A percentile compares a stretch with the other conserved stretches of the same genome.
Evolutionary conservation across 2,888 invertebrate genomes (phyloP).

Genomic region (Apeira syringaria): DNA sequence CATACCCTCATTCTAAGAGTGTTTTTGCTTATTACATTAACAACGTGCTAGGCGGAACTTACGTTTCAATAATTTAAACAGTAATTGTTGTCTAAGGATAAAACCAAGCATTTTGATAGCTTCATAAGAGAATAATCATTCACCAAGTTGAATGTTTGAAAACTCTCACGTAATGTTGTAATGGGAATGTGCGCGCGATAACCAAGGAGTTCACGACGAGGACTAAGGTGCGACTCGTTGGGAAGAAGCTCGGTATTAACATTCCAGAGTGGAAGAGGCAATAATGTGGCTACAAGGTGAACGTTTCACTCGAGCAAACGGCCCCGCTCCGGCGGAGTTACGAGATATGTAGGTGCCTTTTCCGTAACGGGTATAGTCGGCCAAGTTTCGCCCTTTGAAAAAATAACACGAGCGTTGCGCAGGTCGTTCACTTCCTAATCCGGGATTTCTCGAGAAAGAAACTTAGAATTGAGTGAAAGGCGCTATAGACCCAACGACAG

Average conservation of each 20-base stretch:
- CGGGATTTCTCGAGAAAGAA: constrained; percentile 31
- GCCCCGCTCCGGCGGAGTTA: constrained; percentile 38
- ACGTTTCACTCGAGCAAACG: constrained; percentile 61
- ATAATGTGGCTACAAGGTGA: constrained; percentile 63
- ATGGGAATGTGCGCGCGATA: constrained; percentile 58
- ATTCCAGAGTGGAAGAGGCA: constrained; percentile 55
- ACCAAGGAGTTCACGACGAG: constrained; percentile 51
- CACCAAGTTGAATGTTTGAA: constrained; percentile 32
- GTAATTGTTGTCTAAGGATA: too few species aligned
- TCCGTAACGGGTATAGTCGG: constrained; percentile 21
- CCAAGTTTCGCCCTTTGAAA: constrained; percentile 16
- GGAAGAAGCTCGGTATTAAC: constrained; percentile 57
- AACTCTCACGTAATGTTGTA: constrained; percentile 57
- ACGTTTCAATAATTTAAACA: too few species aligned
- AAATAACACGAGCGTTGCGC: constrained; percentile 28
- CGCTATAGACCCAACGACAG: constrained; percentile 25
- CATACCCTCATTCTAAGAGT: too few species aligned
- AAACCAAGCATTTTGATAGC: constrained; percentile 20
- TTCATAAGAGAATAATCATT: constrained; percentile 28
- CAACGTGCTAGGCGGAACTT: too few species aligned
- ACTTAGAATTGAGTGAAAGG: constrained; percentile 32
- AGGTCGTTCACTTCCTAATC: constrained; percentile 34
- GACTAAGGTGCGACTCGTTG: constrained; percentile 50
- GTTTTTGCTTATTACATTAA: too few species aligned
- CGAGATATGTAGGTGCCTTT: constrained; percentile 40